Evolutionary conservation across 2,113 vertebrate genomes (phyloP), one percentile per base, ranked within the genome.

Genomic region (Vulpes lagopus): DNA sequence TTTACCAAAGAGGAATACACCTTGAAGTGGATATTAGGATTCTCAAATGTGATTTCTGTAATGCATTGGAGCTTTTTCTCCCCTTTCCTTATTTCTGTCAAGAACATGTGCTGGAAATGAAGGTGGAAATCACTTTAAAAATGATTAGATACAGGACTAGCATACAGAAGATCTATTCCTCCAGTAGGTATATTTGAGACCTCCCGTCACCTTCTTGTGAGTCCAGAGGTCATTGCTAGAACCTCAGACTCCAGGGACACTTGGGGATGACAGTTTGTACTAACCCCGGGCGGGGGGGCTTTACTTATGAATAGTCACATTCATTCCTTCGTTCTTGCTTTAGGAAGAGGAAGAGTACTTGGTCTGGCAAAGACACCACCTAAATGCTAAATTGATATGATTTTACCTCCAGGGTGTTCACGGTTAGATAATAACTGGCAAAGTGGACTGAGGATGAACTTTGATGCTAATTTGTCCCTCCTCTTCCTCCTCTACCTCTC

Each of bases 1-100:
- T 98, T 98, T 98, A 98, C 87, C 83, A 96, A 97, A 93, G 96
- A 94, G 87, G 96, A 96, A 92, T 89, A 67, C 87, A 96, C 96
- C 92, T 96, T 96, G 97, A 95, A 96, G 90, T 96, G 57, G 84
- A 55, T 93, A 95, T 97, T 95, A 97, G 95, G 90, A 95, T 97
- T 94, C 90, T 96, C 25, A 43, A 92, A 76, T 96, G 95, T 90
- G 92, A 93, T 89, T 98, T 97, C 86, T 95, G 64, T 95, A 94
- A 96, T 92, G 80, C 71, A 38, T 35, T 88, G 80, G 60, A 85
- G 73, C 65, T 32, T 85, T 97, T 67, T 59, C 64, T 74, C 25
- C 27, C 7, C 2, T 49, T 93, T 65, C 27, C 35, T 97, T 94
- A 55, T 82, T 74, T 80, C 67, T 94, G 38, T 96, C 62, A 95